Evolutionary conservation across 2,797 vertebrate species (phyloP), one percentile per base, ranked within the genome.

Genomic region (Sebastes oblongus): DNA sequence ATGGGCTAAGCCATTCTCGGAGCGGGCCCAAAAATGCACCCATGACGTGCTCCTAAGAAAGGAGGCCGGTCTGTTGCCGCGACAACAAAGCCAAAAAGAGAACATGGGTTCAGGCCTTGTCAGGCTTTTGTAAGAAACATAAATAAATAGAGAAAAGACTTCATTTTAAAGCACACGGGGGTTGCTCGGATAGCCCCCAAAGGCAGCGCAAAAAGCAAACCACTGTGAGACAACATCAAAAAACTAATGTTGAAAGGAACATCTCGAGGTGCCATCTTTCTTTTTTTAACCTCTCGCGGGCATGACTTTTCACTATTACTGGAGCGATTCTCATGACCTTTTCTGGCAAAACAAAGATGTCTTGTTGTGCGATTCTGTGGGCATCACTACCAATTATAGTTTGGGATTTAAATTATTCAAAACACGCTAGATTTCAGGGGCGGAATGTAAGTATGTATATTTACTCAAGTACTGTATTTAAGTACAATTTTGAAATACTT

Each of bases 71-170:
- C 66, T 64, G 85, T 90, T 89, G 66, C 90, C 77, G 58, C 34
- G 86, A 82, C 88, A 74, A 90, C 88, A 77, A 80, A 88, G 72
- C 87, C 84, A 68, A 85, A 91, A 85, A 83, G 77, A 85, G 86
- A 87, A 86, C 86, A 88, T 77, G 85, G 88, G 83, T 91, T 92
- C 80, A 87, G 82, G 73, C 83, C 81, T 85, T 18, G 67, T 92
- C 81, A 52, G 85, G 78, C 82, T 87, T 92, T 88, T 89, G 86
- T 87, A 90, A 89, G 81, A 86, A 93, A 94, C 82, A 90, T 89
- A 94, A 94, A 94, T 93, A 93, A 94, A 93, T 81, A 86, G 66
- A 91, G 80, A 87, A 85, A 76, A 62, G 77, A 68, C 69, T 92
- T 94, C 61, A 93, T 93, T 95, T 93, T 88, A 92, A 92, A 93